Evolutionary conservation across 1,140 invertebrate genomes (phyloP), one percentile per base, ranked within the genome.

Genomic region (Drosophila pseudoananassae): DNA sequence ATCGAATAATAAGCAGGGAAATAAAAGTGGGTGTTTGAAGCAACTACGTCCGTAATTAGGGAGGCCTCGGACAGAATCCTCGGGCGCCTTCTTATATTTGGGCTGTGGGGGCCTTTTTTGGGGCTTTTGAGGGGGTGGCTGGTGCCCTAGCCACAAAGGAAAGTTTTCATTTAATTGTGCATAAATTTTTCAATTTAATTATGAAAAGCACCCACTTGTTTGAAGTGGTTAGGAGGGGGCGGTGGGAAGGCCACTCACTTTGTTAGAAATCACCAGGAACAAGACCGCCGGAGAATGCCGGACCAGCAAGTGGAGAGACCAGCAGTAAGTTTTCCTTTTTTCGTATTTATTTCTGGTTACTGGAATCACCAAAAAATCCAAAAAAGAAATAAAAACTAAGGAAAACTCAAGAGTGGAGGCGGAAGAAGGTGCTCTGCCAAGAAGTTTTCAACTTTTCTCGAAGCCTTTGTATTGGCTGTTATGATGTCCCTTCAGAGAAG

Each of bases 131-230:
- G 66, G 49, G 46, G 61, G 58, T 73, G 55, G 29, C 53, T 49
- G 58, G 23, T 71, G 52, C 25, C 33, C 47, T 50, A 49, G 70
- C 82, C 82, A 78, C 82, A 87, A 82, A 78, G 83, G 82, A 76
- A 85, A 85, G 87, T 87, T 87, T 87, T 63, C 82, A 87, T 87
- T 87, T 87, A 87, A 87, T 88, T 88, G 82, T 81, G 78, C 82
- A 87, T 87, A 87, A 88, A 87, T 87, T 87, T 87, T 88, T 75
- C 75, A 87, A 87, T 87, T 87, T 87, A 87, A 87, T 87, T 87
- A 87, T 87, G 75, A 87, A 85, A 87, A 87, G 83, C 83, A 88
- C 83, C 83, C 88, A 87, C 83, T 87, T 87, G 74, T 87, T 87
- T 87, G 78, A 87, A 87, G 82, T 88, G 82, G 83, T 87, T 78